Conservation (phyloP, 2,888 invertebrate species). For the Drosophila nr. perissopoda region DNA sequence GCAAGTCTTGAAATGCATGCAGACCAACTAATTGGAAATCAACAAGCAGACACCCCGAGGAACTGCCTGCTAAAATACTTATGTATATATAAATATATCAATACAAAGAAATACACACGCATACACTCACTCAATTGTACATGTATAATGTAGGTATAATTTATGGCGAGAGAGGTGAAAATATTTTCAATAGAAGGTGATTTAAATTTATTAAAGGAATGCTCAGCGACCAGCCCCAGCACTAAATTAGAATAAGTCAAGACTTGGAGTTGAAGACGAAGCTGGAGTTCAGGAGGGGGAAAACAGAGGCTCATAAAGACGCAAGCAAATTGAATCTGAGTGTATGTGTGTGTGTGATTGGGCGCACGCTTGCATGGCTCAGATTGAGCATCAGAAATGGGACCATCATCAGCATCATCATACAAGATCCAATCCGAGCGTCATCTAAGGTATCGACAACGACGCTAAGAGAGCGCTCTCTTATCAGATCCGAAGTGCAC, state of each 20-base stretch:
- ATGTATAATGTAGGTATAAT: conserved; percentile 63
- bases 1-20: conserved; percentile 14
- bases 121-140: conserved; percentile 15
- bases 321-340: conserved; percentile 74
- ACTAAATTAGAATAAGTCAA: conserved; percentile 78
- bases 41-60: conserved; percentile 28
- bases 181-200: conserved; percentile 81
- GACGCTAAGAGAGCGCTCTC: conserved; percentile 35
- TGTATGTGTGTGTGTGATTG: conserved; percentile 40
- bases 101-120: conserved; percentile 20
- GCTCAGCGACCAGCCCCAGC: conserved; percentile 75
- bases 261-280: background rate
- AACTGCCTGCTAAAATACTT: conserved; percentile 27
- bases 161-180: conserved; percentile 78
- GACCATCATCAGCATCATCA: conserved; percentile 28
- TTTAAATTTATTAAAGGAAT: conserved; percentile 82
- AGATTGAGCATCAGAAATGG: conserved; percentile 35
- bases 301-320: conserved; percentile 63
- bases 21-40: conserved; percentile 32
- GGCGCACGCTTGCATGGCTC: conserved; percentile 65
- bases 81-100: conserved; percentile 11
- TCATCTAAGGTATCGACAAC: conserved; percentile 52
- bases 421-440: conserved; percentile 33
- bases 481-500: conserved; percentile 71
- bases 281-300: conserved; percentile 34